Conservation (phyloP, 2,797 vertebrate genomes). For the Gymnocypris eckloni region DNA sequence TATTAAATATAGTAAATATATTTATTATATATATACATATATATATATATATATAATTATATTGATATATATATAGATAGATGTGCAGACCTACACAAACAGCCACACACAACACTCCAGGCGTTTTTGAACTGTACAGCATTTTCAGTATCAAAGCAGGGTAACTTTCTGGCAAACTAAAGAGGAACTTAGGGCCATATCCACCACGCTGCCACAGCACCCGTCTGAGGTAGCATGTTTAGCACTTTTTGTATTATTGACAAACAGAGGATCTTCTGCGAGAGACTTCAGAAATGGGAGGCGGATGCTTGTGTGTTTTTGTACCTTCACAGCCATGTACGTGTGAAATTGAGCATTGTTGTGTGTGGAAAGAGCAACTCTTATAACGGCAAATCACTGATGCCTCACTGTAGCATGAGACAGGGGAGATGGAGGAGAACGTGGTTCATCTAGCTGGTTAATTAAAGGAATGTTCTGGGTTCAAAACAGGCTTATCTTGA, state of each 20-base stretch:
- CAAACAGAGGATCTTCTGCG: constrained; percentile 53
- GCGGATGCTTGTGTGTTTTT: constrained; percentile 50
- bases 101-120: constrained; percentile 62
- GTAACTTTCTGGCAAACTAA: constrained; percentile 77
- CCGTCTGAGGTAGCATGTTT: constrained; percentile 63
- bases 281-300: constrained; percentile 56
- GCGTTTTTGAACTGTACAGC: constrained; percentile 76
- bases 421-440: background rate
- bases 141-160: constrained; percentile 79
- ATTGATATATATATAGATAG: constrained; percentile 9
- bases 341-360: constrained; percentile 61
- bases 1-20: constrained; percentile 3
- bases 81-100: constrained; percentile 53
- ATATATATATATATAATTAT: background rate
- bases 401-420: constrained; percentile 54
- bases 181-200: constrained; percentile 85
- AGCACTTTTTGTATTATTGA: constrained; percentile 72
- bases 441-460: background rate
- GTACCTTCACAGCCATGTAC: constrained; percentile 62
- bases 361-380: constrained; percentile 43
- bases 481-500: constrained; percentile 3
- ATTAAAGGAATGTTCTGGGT: background rate
- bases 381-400: constrained; percentile 22
- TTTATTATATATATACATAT: background rate
- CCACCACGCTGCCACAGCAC: constrained; percentile 63